Evolutionary conservation across 37 sponge, comb jelly and placozoan genomes (phyloP), one percentile per base, ranked within the genome.

Genomic region (Amphimedon queenslandica): DNA sequence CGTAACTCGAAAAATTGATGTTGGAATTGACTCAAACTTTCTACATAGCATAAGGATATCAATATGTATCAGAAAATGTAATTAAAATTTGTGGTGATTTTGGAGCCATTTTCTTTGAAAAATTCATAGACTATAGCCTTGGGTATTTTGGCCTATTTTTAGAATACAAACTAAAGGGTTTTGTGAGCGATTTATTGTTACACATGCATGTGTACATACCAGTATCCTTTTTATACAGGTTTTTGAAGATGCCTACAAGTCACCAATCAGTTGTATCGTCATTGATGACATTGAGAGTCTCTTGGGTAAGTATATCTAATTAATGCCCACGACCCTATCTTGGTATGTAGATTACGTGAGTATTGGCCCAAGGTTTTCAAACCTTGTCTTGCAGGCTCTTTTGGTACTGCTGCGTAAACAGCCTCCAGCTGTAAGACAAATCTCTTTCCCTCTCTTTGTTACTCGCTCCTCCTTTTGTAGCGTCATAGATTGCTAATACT

Each of bases 201-300:
- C 8, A 47, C 53, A 47, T 8, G 53, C 53, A 47, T 18, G 53
- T 32, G 28, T 30, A 28, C 35, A 66, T 53, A 30, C 2, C 66
- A 3, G 64, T 39, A 64, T 51, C 35, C 42, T 35, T 13, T 21
- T 4, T 28, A 27, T 58, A 39, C 43, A 79, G 80, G 81, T 95
- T 34, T 99, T 99, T 82, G 90, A 95, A 29, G 93, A 95, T 77
- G 99, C 99, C 8, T 99, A 99, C 92, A 92, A 88, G 75, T 92
- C 96, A 24, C 90, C 90, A 57, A 76, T 95, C 29, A 95, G 99
- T 76, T 92, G 94, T 71, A 64, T 99, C 18, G 85, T 99, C 25
- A 67, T 99, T n/a, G 99, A 99, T 67, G 92, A 93, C 71, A 93
- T 95, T 55, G 99, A 99, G 63, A 58, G 91, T 51, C 64, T 95